These are phyloP conservation scores for Lasaia peninsularis DNA, from an alignment of 1,140 invertebrate species.

Conservation along the genomic window DNA sequence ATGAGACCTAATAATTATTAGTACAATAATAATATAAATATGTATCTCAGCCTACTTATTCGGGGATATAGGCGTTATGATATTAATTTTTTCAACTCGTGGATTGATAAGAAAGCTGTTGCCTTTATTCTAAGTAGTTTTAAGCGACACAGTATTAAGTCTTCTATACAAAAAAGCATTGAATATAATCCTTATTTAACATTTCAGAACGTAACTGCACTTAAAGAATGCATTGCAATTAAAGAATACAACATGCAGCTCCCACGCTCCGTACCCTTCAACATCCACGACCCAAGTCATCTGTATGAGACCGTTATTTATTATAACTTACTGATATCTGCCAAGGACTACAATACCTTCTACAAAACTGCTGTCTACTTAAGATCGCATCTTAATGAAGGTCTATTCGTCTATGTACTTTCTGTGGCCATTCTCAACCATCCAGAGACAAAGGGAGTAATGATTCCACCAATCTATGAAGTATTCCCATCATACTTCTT, in stretches of 20 bases:
- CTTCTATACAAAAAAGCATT: too few species aligned
- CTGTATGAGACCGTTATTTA: slow-evolving; percentile 78
- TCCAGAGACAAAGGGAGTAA: slow-evolving; percentile 78
- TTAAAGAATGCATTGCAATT: slow-evolving; percentile 77
- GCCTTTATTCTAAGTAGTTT: too few species aligned
- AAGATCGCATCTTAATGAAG: slow-evolving; percentile 79
- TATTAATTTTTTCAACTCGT: too few species aligned
- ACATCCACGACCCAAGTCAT: slow-evolving; percentile 76
- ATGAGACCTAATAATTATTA: too few species aligned
- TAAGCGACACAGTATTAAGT: too few species aligned
- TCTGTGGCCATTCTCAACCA: slow-evolving; percentile 78
- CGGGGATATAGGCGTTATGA: too few species aligned
- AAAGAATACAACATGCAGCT: slow-evolving; percentile 75
- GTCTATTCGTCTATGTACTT: slow-evolving; percentile 79
- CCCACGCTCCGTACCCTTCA: slow-evolving; percentile 79
- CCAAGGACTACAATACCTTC: slow-evolving; percentile 80
- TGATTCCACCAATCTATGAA: slow-evolving; percentile 81
- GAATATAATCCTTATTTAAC: too few species aligned
- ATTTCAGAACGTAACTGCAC: slow-evolving; percentile 76
- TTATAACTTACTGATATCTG: slow-evolving; percentile 82
- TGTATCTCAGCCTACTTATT: too few species aligned
- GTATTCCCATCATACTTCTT: slow-evolving; percentile 81
- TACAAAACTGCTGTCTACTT: slow-evolving; percentile 80
- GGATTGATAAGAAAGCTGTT: too few species aligned
- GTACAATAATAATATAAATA: too few species aligned